Evolutionary conservation across 2,888 invertebrate species (phyloP).

Genomic region (Pristionchus japonicus): DNA sequence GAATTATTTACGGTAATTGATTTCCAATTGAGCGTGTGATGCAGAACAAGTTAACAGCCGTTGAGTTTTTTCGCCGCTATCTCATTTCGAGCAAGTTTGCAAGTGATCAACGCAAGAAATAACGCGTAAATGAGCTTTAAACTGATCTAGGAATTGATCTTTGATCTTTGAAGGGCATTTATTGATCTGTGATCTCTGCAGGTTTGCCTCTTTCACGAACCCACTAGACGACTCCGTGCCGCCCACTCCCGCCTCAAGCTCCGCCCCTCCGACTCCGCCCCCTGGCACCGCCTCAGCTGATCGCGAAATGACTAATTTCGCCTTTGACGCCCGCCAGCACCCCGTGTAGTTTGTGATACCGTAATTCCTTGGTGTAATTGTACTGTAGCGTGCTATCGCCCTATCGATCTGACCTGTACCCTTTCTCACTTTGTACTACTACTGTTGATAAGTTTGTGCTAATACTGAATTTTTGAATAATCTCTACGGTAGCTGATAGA

Average conservation of each 20-base stretch:
- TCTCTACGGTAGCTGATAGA: background rate
- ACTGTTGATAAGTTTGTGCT: conserved; percentile 28
- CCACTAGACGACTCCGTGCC: conserved; percentile 53
- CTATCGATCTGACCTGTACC: background rate
- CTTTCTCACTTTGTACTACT: background rate
- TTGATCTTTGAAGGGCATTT: too few species aligned
- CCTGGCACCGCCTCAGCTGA: background rate
- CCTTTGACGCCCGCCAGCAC: background rate
- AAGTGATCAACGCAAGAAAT: conserved; percentile 1
- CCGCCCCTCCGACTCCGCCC: background rate
- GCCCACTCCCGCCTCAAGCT: background rate
- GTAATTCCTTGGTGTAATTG: background rate
- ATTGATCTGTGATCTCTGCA: conserved; percentile 46
- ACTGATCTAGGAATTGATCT: background rate
- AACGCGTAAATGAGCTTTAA: background rate
- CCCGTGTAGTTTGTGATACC: conserved; percentile 23
- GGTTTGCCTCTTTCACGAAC: conserved; percentile 65
- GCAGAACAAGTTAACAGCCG: background rate
- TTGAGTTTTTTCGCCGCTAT: background rate
- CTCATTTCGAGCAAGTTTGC: background rate
- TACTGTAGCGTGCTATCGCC: background rate
- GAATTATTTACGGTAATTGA: background rate
- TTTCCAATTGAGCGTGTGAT: background rate
- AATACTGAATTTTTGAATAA: background rate
- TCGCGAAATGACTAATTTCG: conserved; percentile 31